Percentiles rank a stretch among this genome's conserved stretches.
phyloP scores from a whole-genome alignment of 2,888 invertebrate genomes.

The Cheilosia scutellata region DNA sequence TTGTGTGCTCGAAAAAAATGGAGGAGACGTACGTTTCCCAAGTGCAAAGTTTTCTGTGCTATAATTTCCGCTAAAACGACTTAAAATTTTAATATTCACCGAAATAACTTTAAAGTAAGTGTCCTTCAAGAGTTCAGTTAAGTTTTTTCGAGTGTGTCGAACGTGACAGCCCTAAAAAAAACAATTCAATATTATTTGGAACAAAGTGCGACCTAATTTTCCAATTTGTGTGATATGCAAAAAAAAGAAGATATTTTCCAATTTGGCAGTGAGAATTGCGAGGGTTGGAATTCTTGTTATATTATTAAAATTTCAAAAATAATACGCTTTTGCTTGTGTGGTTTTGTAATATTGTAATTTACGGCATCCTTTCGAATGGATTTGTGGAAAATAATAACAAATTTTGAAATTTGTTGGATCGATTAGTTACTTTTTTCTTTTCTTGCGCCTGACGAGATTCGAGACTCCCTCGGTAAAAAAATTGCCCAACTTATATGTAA shows the following conservation, averaged over 20 bases:
- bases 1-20: conserved; percentile 72
- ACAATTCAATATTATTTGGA: conserved; percentile 16
- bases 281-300: conserved; percentile 41
- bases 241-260: conserved; percentile 31
- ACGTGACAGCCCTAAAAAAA: conserved; percentile 11
- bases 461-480: conserved; percentile 2
- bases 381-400: conserved; percentile 19
- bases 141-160: not conserved
- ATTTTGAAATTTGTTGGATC: conserved; percentile 64
- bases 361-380: not conserved
- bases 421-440: conserved; percentile 39
- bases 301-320: conserved; percentile 20
- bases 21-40: conserved; percentile 74
- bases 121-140: conserved; percentile 17
- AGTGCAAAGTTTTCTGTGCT: conserved; percentile 75
- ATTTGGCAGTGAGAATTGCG: conserved; percentile 46
- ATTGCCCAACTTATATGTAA: conserved; percentile 8
- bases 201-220: conserved; percentile 74
- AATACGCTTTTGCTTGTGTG: conserved; percentile 18
- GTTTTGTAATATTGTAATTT: conserved; percentile 1
- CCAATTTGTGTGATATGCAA: conserved; percentile 45
- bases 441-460: not conserved
- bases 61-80: conserved; percentile 69
- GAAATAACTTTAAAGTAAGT: conserved; percentile 66
- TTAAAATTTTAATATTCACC: conserved; percentile 50